Base-by-base conservation (phyloP, 2,797 vertebrate genomes). In the Cygnus olor region DNA sequence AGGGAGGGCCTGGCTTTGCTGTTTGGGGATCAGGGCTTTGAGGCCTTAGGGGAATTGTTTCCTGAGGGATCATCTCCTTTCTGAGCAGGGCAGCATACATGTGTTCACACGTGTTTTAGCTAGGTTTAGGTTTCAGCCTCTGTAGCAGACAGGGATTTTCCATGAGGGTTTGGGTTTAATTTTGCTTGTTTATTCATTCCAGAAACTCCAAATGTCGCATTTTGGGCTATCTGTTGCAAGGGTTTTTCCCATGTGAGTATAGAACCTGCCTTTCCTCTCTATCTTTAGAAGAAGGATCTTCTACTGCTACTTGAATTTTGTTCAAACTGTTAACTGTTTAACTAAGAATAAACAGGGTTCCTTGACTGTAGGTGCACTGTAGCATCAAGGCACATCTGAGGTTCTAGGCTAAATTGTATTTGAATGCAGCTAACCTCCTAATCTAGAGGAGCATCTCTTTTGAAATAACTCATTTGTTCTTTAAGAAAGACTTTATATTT, bases 401-500 rank as follows among this genome's bases (percentile, higher is more conserved):
- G 9, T 57, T 85, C 18, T 58, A 10, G 64, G 17, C 2, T 65
- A 44, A 34, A 40, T 73, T 82, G 14, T 7, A 6, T 80, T 85
- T 91, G 56, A 91, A 51, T 69, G 25, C 19, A 88, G 13, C 25
- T 84, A n/a, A 32, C 15, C 27, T n/a, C 3, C 21, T 68, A 15
- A 42, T 61, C 21, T 19, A 25, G 5, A 93, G 10, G 42, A 7
- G 2, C 4, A 25, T 77, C n/a, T 28, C 78, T 13, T 76, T 71
- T 11, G n/a, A 22, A 90, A 74, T 28, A 71, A 8, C 11, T 36
- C 4, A 74, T 12, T 64, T 91, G 78, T 71, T 6, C 27, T 71
- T 71, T 68, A 32, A 83, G 61, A 45, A 27, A 49, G 11, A 11
- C 10, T n/a, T 2, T 12, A 1, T 0, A 0, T 32, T 93, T 44